Evolutionary conservation across 2,797 vertebrate genomes (phyloP), one percentile per base, ranked within the genome.

Genomic region (Scolopax bukidnonensis): DNA sequence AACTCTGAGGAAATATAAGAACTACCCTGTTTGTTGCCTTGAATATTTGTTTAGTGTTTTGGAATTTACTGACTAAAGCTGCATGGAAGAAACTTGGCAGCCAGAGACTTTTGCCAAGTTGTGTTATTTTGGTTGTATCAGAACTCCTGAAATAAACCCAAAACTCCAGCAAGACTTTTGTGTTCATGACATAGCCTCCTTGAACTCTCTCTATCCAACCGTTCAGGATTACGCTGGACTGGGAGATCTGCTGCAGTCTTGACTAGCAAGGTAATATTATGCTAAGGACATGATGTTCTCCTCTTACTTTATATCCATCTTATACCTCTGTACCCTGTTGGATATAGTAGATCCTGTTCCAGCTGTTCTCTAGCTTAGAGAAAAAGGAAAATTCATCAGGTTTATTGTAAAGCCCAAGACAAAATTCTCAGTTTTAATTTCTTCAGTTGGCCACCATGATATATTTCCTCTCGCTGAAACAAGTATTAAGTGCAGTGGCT

Each of bases 11-110:
- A 97, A 97, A 96, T 92, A 36, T 36, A 96, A 95, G 87, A 96
- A 57, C 74, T 91, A 65, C 92, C 56, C 65, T 87, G 84, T 95
- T 97, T 96, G 96, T 92, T 97, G 88, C 84, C 95, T 95, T 92
- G 89, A 94, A 53, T 94, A 95, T 91, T 95, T 97, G 90, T 97
- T 96, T 85, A 59, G 68, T 90, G 90, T 95, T 96, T 94, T 71
- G 84, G 90, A 96, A 96, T 93, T 96, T 90, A 97, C 85, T 84
- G 91, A 95, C 80, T 87, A 21, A 92, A 95, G 78, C 80, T 90
- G 64, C 36, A 21, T 63, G 94, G 91, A 94, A 95, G 86, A 89
- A 94, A 85, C 68, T 83, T 76, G 79, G 83, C 91, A 91, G 78
- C 23, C 79, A 61, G 57, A 92, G 41, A 69, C 53, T 67, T 74